phyloP scores from a whole-genome alignment of 2,888 invertebrate species.

The Tridacna crocea region DNA sequence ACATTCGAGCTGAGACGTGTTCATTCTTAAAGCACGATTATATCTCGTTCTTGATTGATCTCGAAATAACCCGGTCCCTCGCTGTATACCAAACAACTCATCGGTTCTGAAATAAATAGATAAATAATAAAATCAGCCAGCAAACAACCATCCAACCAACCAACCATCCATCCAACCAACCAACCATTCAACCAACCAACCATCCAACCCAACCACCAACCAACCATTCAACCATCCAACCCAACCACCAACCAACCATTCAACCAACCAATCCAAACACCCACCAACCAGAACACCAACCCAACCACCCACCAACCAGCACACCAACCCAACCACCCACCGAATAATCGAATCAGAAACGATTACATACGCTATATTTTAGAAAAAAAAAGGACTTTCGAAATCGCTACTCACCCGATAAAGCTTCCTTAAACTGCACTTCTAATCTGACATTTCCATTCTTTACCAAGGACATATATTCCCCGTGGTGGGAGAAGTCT shows the following conservation, averaged over 20 bases:
- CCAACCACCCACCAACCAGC: too few species aligned
- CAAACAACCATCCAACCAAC: too few species aligned
- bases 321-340: too few species aligned
- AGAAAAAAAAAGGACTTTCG: not conserved
- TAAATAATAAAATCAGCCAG: not conserved
- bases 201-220: too few species aligned
- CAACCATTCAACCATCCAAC: too few species aligned
- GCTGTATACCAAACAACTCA: constrained; percentile 53
- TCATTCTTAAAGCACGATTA: constrained; percentile 25
- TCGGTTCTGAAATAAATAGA: constrained; percentile 35
- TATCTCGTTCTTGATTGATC: constrained; percentile 38
- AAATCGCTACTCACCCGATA: constrained; percentile 15
- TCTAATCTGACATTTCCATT: constrained; percentile 37
- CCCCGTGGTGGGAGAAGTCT: constrained; percentile 33
- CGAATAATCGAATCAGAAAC: too few species aligned
- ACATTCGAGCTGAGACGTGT: constrained; percentile 32
- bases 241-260: not conserved
- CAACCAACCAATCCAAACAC: too few species aligned
- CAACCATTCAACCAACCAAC: too few species aligned
- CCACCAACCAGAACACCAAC: too few species aligned
- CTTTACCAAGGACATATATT: constrained; percentile 37
- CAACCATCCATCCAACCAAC: too few species aligned
- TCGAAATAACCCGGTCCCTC: constrained; percentile 38
- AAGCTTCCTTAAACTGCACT: constrained; percentile 21
- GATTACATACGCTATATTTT: too few species aligned